A percentile compares a stretch with the other conserved stretches of the same genome.
These are phyloP conservation scores for Drosophila repletoides DNA, from an alignment of 1,140 invertebrate species.

Conservation along the genomic window DNA sequence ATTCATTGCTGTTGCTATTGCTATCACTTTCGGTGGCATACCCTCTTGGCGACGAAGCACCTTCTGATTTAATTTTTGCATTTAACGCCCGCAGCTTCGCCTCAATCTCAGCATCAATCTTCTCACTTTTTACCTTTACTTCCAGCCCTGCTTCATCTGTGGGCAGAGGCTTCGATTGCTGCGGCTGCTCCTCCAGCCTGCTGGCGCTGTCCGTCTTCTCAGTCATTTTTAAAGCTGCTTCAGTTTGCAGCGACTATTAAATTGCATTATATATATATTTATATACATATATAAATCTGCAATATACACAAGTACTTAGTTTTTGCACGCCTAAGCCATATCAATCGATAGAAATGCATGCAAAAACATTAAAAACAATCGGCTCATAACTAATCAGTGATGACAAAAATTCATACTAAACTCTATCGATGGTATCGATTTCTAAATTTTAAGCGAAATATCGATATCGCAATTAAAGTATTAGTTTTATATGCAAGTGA, in stretches of 20 bases:
- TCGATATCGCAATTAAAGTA: no score
- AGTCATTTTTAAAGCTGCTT: slow-evolving; percentile 41
- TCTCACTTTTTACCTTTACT: slow-evolving; percentile 55
- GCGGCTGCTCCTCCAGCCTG: slow-evolving; percentile 25
- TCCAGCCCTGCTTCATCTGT: neutral
- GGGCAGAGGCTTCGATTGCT: slow-evolving; percentile 1
- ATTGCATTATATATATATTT: neutral
- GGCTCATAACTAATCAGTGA: no score
- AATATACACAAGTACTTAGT: slow-evolving; percentile 25
- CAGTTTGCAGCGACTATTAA: neutral
- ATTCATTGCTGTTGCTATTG: slow-evolving; percentile 29
- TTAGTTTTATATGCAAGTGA: no score
- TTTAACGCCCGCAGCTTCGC: slow-evolving; percentile 56
- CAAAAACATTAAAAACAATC: slow-evolving; percentile 18
- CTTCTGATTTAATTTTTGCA: slow-evolving; percentile 45
- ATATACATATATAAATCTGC: slow-evolving; percentile 14
- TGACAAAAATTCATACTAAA: no score
- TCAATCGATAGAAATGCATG: slow-evolving; percentile 20
- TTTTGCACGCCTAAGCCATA: slow-evolving; percentile 29
- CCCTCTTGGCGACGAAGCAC: neutral
- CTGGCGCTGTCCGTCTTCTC: slow-evolving; percentile 44
- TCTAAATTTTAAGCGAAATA: no score
- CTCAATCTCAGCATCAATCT: slow-evolving; percentile 56
- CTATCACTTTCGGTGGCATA: slow-evolving; percentile 20
- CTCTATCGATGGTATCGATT: no score